Conservation (phyloP, 1,140 invertebrate genomes). For the Carcinoscorpius rotundicauda region DNA sequence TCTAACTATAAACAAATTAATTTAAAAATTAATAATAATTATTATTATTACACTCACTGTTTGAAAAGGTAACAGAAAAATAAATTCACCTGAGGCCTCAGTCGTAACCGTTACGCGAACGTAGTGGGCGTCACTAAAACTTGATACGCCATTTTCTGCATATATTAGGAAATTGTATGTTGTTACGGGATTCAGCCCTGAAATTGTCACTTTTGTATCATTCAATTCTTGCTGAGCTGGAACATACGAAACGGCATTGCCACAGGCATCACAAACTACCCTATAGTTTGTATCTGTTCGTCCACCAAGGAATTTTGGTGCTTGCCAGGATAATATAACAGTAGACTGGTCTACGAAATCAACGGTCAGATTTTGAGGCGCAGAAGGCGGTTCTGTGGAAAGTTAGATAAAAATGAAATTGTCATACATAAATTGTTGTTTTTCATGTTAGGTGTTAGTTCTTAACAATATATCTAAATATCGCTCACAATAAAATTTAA, state of each 20-base stretch:
- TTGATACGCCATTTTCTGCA: constrained; percentile 68
- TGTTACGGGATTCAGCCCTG: constrained; percentile 77
- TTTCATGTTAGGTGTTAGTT: too few species aligned
- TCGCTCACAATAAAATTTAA: too few species aligned
- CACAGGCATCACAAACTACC: constrained; percentile 73
- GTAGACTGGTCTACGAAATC: constrained; percentile 82
- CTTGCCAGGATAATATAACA: constrained; percentile 75
- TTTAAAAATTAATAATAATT: too few species aligned
- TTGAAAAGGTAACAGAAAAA: too few species aligned
- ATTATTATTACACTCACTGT: too few species aligned
- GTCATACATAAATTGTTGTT: too few species aligned
- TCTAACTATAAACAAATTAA: too few species aligned
- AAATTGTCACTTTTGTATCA: constrained; percentile 79
- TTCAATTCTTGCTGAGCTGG: constrained; percentile 71
- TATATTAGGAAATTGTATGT: constrained; percentile 83
- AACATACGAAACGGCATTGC: constrained; percentile 53
- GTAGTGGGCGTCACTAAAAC: constrained; percentile 45
- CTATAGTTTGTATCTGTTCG: constrained; percentile 69
- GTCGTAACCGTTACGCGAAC: constrained; percentile 81
- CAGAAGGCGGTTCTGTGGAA: constrained; percentile 65
- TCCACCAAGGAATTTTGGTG: constrained; percentile 66
- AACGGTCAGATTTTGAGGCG: constrained; percentile 76
- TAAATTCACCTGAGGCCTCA: constrained; percentile 40
- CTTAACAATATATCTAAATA: too few species aligned
- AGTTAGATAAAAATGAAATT: not conserved